Evolutionary conservation across 2,797 vertebrate genomes (phyloP).

Genomic region (Orestias chungarensis): DNA sequence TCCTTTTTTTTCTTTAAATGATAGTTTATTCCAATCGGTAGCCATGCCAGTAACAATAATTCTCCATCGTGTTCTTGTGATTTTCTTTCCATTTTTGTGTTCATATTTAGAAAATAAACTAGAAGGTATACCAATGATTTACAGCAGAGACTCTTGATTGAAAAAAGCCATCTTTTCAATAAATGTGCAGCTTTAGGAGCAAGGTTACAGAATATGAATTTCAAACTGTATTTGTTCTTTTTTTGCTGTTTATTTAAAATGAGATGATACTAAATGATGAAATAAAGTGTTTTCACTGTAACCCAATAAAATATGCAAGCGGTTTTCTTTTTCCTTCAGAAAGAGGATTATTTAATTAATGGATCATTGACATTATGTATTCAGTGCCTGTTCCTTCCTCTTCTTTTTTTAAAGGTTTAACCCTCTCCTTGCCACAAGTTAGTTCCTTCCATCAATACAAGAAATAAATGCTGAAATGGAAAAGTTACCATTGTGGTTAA

Average conservation of each 20-base stretch:
- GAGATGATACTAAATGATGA: conserved; percentile 67
- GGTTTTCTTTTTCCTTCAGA: conserved; percentile 13
- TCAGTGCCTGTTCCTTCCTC: not conserved
- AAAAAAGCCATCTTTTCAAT: conserved; percentile 66
- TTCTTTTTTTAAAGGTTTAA: not conserved
- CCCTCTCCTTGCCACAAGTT: not conserved
- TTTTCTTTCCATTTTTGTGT: conserved; percentile 62
- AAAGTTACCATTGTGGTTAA: not conserved
- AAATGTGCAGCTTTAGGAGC: conserved; percentile 52
- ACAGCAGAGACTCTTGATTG: conserved; percentile 51
- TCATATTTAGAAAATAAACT: conserved; percentile 73
- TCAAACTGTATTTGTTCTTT: conserved; percentile 69
- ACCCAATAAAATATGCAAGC: conserved; percentile 52
- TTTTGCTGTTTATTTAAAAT: conserved; percentile 75
- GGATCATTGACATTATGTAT: not conserved
- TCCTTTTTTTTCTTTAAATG: conserved; percentile 7
- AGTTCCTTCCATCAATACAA: not conserved
- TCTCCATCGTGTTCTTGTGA: conserved; percentile 75
- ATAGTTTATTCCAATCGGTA: conserved; percentile 68
- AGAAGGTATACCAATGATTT: conserved; percentile 67
- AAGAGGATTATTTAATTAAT: not conserved
- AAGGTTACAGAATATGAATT: conserved; percentile 43
- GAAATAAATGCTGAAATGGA: not conserved
- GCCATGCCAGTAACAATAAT: conserved; percentile 58
- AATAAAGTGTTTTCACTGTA: conserved; percentile 83